Percentiles rank a stretch among this genome's conserved stretches.
These are phyloP conservation scores for Drosophila hamatofila DNA, from an alignment of 2,888 invertebrate species.

Conservation along the genomic window DNA sequence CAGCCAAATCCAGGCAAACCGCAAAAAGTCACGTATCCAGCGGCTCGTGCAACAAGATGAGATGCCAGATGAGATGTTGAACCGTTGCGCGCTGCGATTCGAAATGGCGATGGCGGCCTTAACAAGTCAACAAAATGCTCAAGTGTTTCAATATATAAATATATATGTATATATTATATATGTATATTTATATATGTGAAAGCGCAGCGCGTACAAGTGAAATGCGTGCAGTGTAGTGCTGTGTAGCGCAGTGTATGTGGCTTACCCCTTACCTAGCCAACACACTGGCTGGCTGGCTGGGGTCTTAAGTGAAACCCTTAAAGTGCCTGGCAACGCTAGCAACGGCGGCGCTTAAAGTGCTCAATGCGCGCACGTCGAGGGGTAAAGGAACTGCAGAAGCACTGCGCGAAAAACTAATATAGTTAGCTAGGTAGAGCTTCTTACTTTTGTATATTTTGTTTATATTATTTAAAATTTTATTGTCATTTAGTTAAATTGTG, in stretches of 20 bases:
- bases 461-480: too few relatives aligned
- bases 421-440: too few relatives aligned
- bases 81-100: constrained; percentile 26
- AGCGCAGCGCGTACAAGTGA: constrained; percentile 13
- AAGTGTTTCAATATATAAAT: constrained; percentile 51
- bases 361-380: constrained; percentile 38
- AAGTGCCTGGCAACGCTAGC: constrained; percentile 56
- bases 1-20: constrained; percentile 81
- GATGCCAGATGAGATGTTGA: constrained; percentile 32
- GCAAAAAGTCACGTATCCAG: constrained; percentile 83
- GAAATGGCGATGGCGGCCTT: constrained; percentile 30
- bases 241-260: constrained; percentile 18
- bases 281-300: constrained; percentile 24
- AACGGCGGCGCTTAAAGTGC: constrained; percentile 69
- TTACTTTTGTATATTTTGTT: too few relatives aligned
- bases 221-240: constrained; percentile 24
- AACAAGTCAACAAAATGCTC: constrained; percentile 73
- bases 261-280: background rate
- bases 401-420: constrained; percentile 28
- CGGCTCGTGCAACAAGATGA: constrained; percentile 41
- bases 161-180: too few relatives aligned
- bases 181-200: constrained; percentile 13
- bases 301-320: constrained; percentile 78
- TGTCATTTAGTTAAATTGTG: too few relatives aligned
- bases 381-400: constrained; percentile 17